Percentiles rank a stretch among this genome's conserved stretches.
These are phyloP conservation scores for Bellardia bayeri DNA, from an alignment of 2,888 invertebrate genomes.

Conservation along the genomic window DNA sequence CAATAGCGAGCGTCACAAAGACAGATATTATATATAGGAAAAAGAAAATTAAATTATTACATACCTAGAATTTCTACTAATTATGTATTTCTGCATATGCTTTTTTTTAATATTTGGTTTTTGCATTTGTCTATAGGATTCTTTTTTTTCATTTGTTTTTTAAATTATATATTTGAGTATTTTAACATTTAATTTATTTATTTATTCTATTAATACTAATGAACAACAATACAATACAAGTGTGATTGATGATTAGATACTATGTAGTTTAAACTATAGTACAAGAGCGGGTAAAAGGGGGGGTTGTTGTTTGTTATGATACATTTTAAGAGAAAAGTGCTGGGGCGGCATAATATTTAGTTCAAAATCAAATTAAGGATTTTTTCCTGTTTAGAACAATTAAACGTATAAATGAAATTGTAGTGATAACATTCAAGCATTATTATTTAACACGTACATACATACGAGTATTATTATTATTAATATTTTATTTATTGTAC, in stretches of 20 bases:
- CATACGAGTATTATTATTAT: constrained; percentile 18
- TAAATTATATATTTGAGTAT: constrained; percentile 1
- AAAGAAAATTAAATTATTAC: constrained; percentile 34
- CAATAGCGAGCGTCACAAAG: constrained; percentile 9
- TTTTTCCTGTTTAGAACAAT: constrained; percentile 7
- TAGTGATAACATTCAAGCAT: constrained; percentile 32
- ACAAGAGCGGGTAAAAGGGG: background rate
- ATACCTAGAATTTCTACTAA: constrained; percentile 48
- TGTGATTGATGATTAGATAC: constrained; percentile 10
- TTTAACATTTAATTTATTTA: background rate
- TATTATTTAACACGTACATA: constrained; percentile 24
- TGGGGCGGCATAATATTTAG: background rate
- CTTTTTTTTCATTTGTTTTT: background rate
- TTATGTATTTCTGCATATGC: background rate
- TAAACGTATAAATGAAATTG: constrained; percentile 18
- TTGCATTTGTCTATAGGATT: background rate
- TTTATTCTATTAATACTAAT: constrained; percentile 6
- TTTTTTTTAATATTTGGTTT: background rate
- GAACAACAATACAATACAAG: constrained; percentile 23
- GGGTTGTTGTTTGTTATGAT: background rate
- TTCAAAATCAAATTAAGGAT: background rate
- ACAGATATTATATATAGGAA: background rate
- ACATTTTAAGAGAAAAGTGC: constrained; percentile 20
- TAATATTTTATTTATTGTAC: constrained; percentile 41
- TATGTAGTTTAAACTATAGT: background rate